These are phyloP conservation scores for Drosophila antonietae DNA, from an alignment of 2,888 invertebrate species.

Conservation along the genomic window DNA sequence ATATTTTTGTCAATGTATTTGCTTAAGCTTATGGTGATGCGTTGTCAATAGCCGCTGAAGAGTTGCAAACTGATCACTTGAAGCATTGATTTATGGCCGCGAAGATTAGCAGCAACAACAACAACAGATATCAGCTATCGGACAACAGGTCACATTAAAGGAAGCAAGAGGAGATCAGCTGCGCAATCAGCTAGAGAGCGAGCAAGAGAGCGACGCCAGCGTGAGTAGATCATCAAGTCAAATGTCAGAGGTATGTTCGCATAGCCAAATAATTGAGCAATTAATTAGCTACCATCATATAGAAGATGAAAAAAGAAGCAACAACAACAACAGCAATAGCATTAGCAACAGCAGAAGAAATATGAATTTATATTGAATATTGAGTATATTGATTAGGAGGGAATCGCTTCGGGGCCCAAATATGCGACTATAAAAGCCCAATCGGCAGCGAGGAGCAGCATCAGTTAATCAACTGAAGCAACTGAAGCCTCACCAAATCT, in stretches of 20 bases:
- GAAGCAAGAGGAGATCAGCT: conserved; percentile 45
- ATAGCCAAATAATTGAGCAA: conserved; percentile 76
- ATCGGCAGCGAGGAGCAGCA: conserved; percentile 59
- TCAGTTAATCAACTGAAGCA: conserved; percentile 64
- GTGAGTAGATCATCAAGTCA: conserved; percentile 52
- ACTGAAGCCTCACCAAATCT: conserved; percentile 57
- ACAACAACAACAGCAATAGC: conserved; percentile 13
- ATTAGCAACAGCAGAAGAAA: conserved; percentile 18
- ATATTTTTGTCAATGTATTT: conserved; percentile 9
- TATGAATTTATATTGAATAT: conserved; percentile 33
- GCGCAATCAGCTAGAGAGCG: not conserved
- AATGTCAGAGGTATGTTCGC: conserved; percentile 77
- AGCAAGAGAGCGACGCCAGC: conserved; percentile 14
- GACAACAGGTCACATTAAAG: conserved; percentile 69
- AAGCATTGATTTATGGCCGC: conserved; percentile 64
- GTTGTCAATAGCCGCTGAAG: conserved; percentile 46
- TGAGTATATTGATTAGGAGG: conserved; percentile 50
- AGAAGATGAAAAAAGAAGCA: conserved; percentile 35
- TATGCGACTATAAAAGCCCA: conserved; percentile 73
- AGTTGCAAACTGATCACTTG: conserved; percentile 58
- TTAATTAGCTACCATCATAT: conserved; percentile 71
- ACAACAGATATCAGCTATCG: conserved; percentile 21
- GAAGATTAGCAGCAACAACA: conserved; percentile 1
- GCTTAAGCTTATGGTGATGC: conserved; percentile 25
- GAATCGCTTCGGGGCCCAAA: conserved; percentile 47